Conservation (phyloP, 2,113 vertebrate genomes). For the Benitochromis conjunctus region DNA sequence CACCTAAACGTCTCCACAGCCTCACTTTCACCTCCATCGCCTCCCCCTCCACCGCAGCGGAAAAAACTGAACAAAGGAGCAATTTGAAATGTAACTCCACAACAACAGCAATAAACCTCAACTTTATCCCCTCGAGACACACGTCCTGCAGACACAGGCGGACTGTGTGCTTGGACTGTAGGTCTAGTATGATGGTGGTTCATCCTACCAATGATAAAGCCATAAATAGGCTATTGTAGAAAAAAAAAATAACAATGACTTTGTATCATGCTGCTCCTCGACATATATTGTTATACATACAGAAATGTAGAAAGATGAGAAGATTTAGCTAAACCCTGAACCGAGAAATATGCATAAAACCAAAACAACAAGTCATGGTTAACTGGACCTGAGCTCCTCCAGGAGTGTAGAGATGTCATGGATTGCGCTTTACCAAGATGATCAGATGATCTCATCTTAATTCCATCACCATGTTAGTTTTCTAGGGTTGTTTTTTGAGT, state of each 20-base stretch:
- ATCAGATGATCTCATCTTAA: not conserved
- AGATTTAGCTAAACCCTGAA: not conserved
- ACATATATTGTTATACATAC: not conserved
- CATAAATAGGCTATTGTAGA: not conserved
- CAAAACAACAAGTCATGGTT: not conserved
- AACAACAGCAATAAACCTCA: slow-evolving; percentile 27
- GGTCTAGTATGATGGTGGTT: not conserved
- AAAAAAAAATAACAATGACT: not conserved
- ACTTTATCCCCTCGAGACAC: not conserved
- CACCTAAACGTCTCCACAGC: not conserved
- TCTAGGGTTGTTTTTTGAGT: rapidly evolving
- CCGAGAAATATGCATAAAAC: not conserved
- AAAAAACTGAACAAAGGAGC: slow-evolving; percentile 11
- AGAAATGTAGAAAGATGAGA: not conserved
- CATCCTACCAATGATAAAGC: not conserved
- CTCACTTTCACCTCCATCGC: not conserved
- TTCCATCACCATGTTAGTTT: not conserved
- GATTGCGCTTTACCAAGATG: not conserved
- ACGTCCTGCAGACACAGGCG: not conserved
- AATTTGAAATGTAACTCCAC: slow-evolving; percentile 45
- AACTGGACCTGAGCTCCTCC: not conserved
- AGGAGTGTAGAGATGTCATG: no score
- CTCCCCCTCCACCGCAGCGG: not conserved
- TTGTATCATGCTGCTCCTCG: not conserved
- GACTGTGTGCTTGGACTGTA: not conserved